A percentile compares a stretch with the other conserved stretches of the same genome.
Conservation (phyloP, 2,888 invertebrate species). For the Ectemnius cavifrons region DNA sequence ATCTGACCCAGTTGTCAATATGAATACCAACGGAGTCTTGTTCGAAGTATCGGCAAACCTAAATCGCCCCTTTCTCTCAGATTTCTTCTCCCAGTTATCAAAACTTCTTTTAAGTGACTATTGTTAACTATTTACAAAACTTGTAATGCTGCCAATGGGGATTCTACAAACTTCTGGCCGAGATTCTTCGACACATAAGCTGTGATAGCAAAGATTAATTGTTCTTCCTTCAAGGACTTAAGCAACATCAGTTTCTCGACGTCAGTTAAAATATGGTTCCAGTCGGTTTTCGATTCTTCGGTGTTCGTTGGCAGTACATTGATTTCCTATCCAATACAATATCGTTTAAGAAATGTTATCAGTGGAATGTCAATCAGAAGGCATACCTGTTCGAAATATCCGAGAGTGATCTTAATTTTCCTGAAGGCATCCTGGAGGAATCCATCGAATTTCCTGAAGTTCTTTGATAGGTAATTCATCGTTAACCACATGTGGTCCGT, state of each 20-base stretch:
- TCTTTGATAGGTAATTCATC: constrained; percentile 82
- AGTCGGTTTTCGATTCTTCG: constrained; percentile 77
- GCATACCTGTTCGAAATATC: constrained; percentile 81
- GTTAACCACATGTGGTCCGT: constrained; percentile 86
- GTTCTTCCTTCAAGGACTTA: constrained; percentile 88
- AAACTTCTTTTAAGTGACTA: background rate
- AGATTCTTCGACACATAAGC: constrained; percentile 88
- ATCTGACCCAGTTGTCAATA: constrained; percentile 93
- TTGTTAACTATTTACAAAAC: constrained; percentile 79
- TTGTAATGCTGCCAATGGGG: constrained; percentile 86
- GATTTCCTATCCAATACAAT: constrained; percentile 79
- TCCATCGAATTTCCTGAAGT: constrained; percentile 80
- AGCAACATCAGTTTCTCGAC: constrained; percentile 92
- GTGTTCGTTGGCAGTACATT: constrained; percentile 79
- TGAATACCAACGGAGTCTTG: constrained; percentile 89
- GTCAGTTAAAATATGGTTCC: constrained; percentile 83
- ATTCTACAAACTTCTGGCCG: constrained; percentile 90
- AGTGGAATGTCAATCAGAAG: too few species aligned
- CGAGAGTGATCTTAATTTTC: constrained; percentile 81
- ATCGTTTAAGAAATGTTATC: background rate
- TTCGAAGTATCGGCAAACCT: constrained; percentile 87
- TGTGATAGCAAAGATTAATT: constrained; percentile 89
- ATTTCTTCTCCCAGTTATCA: too few species aligned
- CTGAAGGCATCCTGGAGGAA: constrained; percentile 80
- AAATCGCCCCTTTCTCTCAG: constrained; percentile 12